phyloP scores from a whole-genome alignment of 1,140 invertebrate genomes.

The Glossosoma conforme region DNA sequence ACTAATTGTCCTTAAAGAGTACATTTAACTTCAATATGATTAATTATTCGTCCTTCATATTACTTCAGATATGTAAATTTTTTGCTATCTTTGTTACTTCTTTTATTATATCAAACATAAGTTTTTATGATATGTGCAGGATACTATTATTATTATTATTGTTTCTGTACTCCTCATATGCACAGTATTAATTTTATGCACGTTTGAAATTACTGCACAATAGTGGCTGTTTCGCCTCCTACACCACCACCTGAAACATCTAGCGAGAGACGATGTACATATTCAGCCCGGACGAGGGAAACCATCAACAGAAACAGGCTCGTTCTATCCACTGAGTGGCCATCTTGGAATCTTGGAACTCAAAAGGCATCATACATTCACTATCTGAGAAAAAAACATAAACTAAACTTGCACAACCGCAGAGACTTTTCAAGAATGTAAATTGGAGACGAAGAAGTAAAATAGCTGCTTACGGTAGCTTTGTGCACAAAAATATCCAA shows the following conservation, averaged over 20 bases:
- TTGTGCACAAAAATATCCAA: no score
- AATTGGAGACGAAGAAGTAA: no score
- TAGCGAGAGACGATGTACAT: not conserved
- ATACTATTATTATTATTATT: not conserved
- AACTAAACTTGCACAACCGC: no score
- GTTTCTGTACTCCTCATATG: not conserved
- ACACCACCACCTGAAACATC: not conserved
- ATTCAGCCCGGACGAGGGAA: slow-evolving; percentile 15
- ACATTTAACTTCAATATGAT: no score
- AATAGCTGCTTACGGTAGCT: no score
- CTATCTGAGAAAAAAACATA: slow-evolving; percentile 18
- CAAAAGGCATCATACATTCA: slow-evolving; percentile 17
- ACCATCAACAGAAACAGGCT: slow-evolving; percentile 22
- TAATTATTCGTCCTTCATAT: no score
- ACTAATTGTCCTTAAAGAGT: no score
- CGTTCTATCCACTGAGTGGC: slow-evolving; percentile 18
- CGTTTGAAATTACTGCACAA: slow-evolving; percentile 20
- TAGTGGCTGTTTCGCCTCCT: slow-evolving; percentile 15
- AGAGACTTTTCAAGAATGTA: no score
- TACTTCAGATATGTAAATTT: no score
- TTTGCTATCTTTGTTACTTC: no score
- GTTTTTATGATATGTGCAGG: not conserved
- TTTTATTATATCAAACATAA: not conserved
- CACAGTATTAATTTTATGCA: slow-evolving; percentile 7
- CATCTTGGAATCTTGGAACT: slow-evolving; percentile 11